Evolutionary conservation across 1,140 invertebrate genomes (phyloP).

Genomic region (Colletes gigas): DNA sequence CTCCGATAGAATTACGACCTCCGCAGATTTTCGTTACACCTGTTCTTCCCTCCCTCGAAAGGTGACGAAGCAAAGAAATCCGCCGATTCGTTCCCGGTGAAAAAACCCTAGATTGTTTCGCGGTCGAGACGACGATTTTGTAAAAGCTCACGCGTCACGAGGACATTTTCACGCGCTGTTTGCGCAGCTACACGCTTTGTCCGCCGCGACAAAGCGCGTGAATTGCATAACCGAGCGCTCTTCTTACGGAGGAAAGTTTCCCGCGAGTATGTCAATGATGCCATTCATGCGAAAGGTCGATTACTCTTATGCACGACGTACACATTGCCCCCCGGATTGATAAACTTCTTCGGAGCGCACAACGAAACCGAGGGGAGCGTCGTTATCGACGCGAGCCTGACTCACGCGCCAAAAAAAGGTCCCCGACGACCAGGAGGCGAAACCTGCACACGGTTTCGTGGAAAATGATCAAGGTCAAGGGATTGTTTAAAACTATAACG

Average conservation of each 20-base stretch:
- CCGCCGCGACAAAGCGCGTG: constrained; percentile 33
- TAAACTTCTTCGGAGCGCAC: background rate
- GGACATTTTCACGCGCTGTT: no score
- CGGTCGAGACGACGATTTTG: no score
- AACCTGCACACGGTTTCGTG: background rate
- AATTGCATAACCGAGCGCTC: constrained; percentile 27
- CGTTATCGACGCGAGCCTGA: constrained; percentile 13
- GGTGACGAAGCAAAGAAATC: no score
- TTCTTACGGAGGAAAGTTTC: constrained; percentile 9
- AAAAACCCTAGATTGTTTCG: no score
- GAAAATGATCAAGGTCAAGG: background rate
- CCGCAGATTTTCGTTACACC: constrained; percentile 19
- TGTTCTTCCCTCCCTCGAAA: background rate
- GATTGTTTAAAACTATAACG: no score
- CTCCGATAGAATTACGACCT: background rate
- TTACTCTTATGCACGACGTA: constrained; percentile 27
- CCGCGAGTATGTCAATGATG: constrained; percentile 32
- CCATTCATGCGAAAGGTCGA: constrained; percentile 52
- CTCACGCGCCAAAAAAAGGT: constrained; percentile 12
- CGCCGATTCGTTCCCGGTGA: no score
- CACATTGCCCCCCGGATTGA: background rate
- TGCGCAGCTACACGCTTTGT: background rate
- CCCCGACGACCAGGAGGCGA: background rate
- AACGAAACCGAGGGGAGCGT: background rate
- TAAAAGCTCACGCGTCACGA: no score